These are phyloP conservation scores for Theocolax elegans DNA, from an alignment of 1,140 invertebrate species.

Conservation along the genomic window DNA sequence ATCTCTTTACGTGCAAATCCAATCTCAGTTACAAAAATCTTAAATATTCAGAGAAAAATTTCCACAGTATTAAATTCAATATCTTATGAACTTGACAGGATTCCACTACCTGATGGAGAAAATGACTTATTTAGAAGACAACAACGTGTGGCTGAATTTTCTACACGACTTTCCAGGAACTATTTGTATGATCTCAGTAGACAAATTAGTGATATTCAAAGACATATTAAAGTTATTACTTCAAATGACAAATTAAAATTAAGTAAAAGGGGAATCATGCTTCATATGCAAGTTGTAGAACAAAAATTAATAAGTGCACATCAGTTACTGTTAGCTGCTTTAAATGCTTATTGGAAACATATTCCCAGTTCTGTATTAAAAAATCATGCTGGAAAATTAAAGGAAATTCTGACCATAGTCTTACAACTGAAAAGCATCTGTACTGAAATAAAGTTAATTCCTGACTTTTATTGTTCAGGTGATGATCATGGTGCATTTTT, in stretches of 20 bases:
- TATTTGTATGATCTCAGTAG: slow-evolving; percentile 64
- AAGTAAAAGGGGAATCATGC: slow-evolving; percentile 47
- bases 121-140: slow-evolving; percentile 58
- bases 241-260: slow-evolving; percentile 45
- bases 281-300: slow-evolving; percentile 60
- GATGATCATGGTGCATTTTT: slow-evolving; percentile 53
- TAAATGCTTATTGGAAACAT: slow-evolving; percentile 62
- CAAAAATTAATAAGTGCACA: slow-evolving; percentile 60
- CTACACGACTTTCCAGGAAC: slow-evolving; percentile 62
- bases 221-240: slow-evolving; percentile 51
- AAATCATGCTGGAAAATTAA: slow-evolving; percentile 59
- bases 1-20: slow-evolving; percentile 51
- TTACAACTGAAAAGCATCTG: slow-evolving; percentile 58
- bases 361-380: slow-evolving; percentile 59
- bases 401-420: slow-evolving; percentile 58
- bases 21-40: slow-evolving; percentile 53
- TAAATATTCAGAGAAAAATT: slow-evolving; percentile 57
- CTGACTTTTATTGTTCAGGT: slow-evolving; percentile 57
- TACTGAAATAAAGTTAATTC: slow-evolving; percentile 53
- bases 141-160: slow-evolving; percentile 60
- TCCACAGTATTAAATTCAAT: slow-evolving; percentile 61
- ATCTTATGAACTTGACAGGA: slow-evolving; percentile 55
- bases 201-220: slow-evolving; percentile 57
- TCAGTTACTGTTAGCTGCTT: slow-evolving; percentile 60
- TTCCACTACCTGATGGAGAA: slow-evolving; percentile 62